Conservation (phyloP, 2,113 vertebrate genomes). For the Larimichthys polyactis region DNA sequence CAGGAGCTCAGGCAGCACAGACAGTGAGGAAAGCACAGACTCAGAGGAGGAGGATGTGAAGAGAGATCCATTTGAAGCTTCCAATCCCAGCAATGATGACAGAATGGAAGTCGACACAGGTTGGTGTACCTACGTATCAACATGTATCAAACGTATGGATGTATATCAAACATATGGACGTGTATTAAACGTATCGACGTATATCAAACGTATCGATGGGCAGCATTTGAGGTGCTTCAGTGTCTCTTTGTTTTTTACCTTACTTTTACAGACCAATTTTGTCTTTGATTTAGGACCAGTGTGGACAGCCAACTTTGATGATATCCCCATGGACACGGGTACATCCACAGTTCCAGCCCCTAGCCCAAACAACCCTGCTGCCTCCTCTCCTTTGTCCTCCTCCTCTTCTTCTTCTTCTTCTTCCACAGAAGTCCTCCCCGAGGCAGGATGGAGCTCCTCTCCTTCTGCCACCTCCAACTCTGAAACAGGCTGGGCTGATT, state of each 20-base stretch:
- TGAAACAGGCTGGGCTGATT: constrained; percentile 94
- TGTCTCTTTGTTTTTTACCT: not conserved
- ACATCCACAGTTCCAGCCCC: constrained; percentile 84
- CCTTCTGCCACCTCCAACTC: constrained; percentile 83
- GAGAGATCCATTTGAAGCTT: constrained; percentile 90
- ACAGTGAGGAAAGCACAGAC: constrained; percentile 98
- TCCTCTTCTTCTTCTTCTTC: constrained; percentile 6
- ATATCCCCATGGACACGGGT: constrained; percentile 95
- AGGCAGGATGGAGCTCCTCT: constrained; percentile 89
- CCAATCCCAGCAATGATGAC: constrained; percentile 87
- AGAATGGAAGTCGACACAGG: constrained; percentile 96
- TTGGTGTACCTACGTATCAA: constrained; percentile 67
- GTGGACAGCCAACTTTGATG: constrained; percentile 97
- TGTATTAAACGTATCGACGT: too few relatives aligned
- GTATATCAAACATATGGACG: too few relatives aligned
- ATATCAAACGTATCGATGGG: not conserved
- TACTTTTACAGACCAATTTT: not conserved
- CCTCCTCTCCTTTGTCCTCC: constrained; percentile 40
- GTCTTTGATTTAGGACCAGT: constrained; percentile 83
- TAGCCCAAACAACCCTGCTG: constrained; percentile 76
- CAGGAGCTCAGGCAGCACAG: constrained; percentile 96
- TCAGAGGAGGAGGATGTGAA: constrained; percentile 98
- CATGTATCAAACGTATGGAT: too few relatives aligned
- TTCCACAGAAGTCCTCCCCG: constrained; percentile 46
- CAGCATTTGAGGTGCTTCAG: not conserved